These are phyloP conservation scores for Botrylloides violaceus DNA, from an alignment of 23 tunicate species.

Conservation along the genomic window DNA sequence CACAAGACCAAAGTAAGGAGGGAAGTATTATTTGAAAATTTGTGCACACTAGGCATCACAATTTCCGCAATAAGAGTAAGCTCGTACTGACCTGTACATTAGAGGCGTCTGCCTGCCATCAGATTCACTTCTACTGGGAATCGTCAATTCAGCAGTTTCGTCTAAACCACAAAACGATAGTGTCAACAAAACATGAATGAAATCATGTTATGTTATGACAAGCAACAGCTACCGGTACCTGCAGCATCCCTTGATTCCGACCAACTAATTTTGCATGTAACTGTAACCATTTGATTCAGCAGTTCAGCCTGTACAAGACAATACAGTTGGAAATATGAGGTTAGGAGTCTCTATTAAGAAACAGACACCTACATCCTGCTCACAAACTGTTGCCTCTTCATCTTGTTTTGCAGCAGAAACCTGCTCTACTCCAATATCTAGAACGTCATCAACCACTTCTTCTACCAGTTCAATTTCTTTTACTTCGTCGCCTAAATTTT, in stretches of 20 bases:
- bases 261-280: neutral
- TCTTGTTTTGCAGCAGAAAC: no score
- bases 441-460: neutral
- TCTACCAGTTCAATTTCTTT: neutral
- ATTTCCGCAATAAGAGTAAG: neutral
- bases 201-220: no score
- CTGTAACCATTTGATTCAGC: neutral
- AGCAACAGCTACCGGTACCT: neutral
- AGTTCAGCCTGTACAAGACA: neutral
- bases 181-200: no score
- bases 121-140: no score
- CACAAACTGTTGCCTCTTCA: no score
- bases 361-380: no score
- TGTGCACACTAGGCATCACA: neutral
- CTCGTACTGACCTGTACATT: slow-evolving; percentile 69
- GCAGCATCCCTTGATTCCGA: neutral
- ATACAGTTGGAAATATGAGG: no score
- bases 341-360: no score
- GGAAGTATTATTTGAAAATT: no score
- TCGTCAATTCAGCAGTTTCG: neutral
- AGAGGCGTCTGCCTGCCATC: slow-evolving; percentile 65
- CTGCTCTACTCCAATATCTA: neutral
- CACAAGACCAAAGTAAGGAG: no score
- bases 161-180: neutral
- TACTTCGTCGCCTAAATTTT: neutral